Base-by-base conservation (phyloP, 2,888 invertebrate species). In the Aproaerema taeniolella region DNA sequence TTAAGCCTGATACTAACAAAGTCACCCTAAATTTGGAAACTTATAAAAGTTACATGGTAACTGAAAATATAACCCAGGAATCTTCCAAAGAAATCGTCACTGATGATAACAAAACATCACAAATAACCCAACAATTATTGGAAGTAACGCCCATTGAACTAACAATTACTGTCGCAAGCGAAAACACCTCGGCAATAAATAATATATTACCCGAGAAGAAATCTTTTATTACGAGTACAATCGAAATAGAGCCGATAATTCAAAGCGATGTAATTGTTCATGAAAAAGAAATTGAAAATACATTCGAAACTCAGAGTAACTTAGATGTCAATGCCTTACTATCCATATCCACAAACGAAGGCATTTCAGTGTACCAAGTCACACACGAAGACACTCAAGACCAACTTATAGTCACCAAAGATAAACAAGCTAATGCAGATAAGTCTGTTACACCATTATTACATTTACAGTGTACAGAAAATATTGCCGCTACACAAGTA, bases 401-500 rank as follows among this genome's bases (percentile, higher is more conserved):
- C 31, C 47, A 52, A 39, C 62, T 79, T 20, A 51, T 45, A 39
- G 38, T 59, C 25, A 52, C 51, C 41, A 47, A 58, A 60, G 53
- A 55, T 46, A 70, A 72, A 55, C 46, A 53, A 47, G 67, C 52
- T 25, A 67, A 44, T 36, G 81, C 76, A 38, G 68, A 73, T 52
- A 65, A 65, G 47, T 58, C 61, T 29, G 43, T 69, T 33, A 74
- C 61, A 57, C 69, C 67, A 56, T 68, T 77, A 46, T 61, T 68
- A 67, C 71, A 76, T 54, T 39, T 83, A 58, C 68, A 76, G 61
- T 76, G 78, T 56, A 65, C 72, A 39, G 83, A 82, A 67, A 74
- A 69, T 55, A 52, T 78, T 43, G 36, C 63, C 38, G 67, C 77
- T 57, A 58, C 55, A 46, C 61, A 67, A 45, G 52, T 59, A 17